These are phyloP conservation scores for Syncerus caffer DNA, from an alignment of 2,797 vertebrate genomes.

Conservation along the genomic window DNA sequence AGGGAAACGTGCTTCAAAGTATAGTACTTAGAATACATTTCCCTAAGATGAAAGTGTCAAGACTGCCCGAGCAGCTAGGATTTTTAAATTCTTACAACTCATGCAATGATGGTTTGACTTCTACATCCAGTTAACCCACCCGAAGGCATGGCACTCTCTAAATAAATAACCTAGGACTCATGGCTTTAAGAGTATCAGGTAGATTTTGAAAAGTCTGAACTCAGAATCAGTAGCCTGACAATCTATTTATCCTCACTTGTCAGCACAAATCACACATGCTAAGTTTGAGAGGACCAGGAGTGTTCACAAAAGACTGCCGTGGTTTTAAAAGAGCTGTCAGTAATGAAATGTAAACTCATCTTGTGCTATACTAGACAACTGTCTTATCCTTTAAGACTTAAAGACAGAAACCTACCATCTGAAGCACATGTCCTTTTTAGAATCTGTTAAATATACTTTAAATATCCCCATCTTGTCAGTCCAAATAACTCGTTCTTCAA, in stretches of 20 bases:
- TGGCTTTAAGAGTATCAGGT: background rate
- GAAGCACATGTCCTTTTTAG: background rate
- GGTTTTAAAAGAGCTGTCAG: conserved; percentile 49
- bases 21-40: conserved; percentile 13
- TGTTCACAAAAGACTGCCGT: background rate
- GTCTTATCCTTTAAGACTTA: conserved; percentile 18
- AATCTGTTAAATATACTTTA: conserved; percentile 29
- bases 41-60: background rate
- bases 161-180: background rate
- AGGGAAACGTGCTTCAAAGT: conserved; percentile 14
- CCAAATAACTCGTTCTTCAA: conserved; percentile 44
- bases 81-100: background rate
- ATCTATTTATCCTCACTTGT: background rate
- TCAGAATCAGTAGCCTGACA: background rate
- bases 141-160: background rate
- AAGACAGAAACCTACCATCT: conserved; percentile 25
- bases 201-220: background rate
- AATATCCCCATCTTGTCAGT: background rate
- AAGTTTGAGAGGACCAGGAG: background rate
- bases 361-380: background rate
- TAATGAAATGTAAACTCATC: background rate
- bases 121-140: background rate
- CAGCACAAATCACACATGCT: conserved; percentile 8
- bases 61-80: background rate
- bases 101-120: background rate